Evolutionary conservation across 2,797 vertebrate genomes (phyloP).

Genomic region (Cetoscarus ocellatus): DNA sequence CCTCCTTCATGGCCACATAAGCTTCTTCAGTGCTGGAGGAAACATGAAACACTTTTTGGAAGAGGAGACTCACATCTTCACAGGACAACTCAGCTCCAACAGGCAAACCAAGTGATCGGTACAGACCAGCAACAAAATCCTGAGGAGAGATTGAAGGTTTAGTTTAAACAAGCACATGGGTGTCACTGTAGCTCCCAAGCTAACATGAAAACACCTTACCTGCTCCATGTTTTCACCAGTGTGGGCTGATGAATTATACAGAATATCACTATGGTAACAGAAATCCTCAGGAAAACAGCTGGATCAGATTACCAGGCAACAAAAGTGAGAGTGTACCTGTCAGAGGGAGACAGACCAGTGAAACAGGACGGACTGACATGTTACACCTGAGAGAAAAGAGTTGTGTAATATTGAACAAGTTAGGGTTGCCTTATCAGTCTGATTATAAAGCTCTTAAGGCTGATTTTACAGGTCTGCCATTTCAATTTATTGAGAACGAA

Average conservation of each 20-base stretch:
- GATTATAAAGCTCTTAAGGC: no score
- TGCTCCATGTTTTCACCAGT: conserved; percentile 70
- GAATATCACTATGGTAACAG: conserved; percentile 67
- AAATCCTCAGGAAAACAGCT: conserved; percentile 50
- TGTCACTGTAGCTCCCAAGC: conserved; percentile 12
- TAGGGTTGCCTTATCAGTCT: conserved; percentile 12
- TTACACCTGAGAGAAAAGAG: conserved; percentile 26
- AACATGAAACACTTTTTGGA: conserved; percentile 74
- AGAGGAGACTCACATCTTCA: conserved; percentile 71
- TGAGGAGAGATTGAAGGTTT: conserved; percentile 20
- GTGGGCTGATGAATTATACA: conserved; percentile 76
- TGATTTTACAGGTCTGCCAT: background rate
- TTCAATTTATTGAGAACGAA: no score
- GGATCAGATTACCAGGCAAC: conserved; percentile 70
- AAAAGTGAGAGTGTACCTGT: conserved; percentile 64
- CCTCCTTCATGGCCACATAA: conserved; percentile 74
- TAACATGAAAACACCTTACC: conserved; percentile 58
- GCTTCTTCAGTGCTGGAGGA: conserved; percentile 62
- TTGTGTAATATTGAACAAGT: conserved; percentile 7
- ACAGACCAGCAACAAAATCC: conserved; percentile 57
- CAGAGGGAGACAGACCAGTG: conserved; percentile 37
- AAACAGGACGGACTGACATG: conserved; percentile 41
- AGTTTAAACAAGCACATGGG: conserved; percentile 7
- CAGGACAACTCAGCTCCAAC: conserved; percentile 70
- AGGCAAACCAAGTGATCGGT: conserved; percentile 55